These are phyloP conservation scores for Tetrao urogallus DNA, from an alignment of 2,113 vertebrate genomes.

Conservation along the genomic window DNA sequence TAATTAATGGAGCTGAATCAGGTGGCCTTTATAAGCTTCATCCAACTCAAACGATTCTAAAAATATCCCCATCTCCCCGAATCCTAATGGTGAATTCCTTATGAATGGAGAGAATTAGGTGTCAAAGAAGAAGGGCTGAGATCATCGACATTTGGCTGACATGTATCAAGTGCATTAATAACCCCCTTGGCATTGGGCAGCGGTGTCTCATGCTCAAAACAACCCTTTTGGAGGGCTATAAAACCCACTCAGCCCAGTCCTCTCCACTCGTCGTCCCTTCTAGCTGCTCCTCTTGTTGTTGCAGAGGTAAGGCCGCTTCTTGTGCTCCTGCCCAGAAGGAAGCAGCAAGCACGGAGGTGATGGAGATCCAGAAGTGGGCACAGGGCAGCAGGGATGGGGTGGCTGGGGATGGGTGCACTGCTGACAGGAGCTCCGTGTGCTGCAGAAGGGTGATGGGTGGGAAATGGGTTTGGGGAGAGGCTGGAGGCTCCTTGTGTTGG, in stretches of 20 bases:
- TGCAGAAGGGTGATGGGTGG: not conserved
- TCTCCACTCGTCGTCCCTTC: not conserved
- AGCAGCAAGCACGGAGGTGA: fast-evolving
- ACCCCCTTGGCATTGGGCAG: not conserved
- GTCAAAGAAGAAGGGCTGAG: not conserved
- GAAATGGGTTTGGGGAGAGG: not conserved
- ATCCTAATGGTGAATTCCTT: not conserved
- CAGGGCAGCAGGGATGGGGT: too few relatives aligned
- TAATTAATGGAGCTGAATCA: not conserved
- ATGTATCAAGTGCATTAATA: not conserved
- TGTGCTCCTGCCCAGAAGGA: not conserved
- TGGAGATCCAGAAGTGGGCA: not conserved
- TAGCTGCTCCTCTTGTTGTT: not conserved
- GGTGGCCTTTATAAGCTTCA: not conserved
- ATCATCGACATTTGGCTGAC: not conserved
- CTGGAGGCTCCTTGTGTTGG: fast-evolving
- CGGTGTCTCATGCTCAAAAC: not conserved
- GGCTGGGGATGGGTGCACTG: too few relatives aligned
- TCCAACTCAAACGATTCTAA: not conserved
- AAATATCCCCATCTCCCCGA: not conserved
- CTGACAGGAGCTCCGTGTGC: fast-evolving
- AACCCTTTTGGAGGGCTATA: not conserved
- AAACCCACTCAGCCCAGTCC: not conserved
- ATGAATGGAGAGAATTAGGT: not conserved
- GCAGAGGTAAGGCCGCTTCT: not conserved